Base-by-base conservation (phyloP, 2,888 invertebrate species). In the Cheilosia pagana region DNA sequence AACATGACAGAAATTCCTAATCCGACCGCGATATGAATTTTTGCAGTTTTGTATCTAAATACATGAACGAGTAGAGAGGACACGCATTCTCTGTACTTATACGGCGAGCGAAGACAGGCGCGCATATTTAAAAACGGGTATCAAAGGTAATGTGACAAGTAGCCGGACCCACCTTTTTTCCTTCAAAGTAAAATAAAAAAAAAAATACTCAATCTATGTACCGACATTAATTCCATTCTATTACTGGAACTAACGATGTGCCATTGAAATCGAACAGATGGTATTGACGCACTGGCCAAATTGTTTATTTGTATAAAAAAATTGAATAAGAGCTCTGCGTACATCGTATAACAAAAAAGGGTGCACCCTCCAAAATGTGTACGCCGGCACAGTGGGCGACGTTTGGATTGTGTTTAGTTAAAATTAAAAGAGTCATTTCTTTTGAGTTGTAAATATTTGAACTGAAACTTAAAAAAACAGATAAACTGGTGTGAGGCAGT, bases 1-100 rank as follows among this genome's bases (percentile, higher is more conserved):
- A 71, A 85, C 85, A 85, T 85, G 85, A 85, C 81, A 85, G 81
- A 85, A 85, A 85, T 85, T 85, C 85, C 81, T 85, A 85, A 85
- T 85, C 81, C 75, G 75, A 85, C 81, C 81, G 65, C 67, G 75
- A 81, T 81, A 85, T 85, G 81, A 85, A 63, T 85, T 67, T 78
- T 81, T 62, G 81, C 85, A 75, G 41, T 75, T 67, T 65, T 85
- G 43, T 76, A 81, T 81, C 75, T 65, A 85, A 70, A 79, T 75
- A 71, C 75, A 71, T 10, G 12, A 4, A 48, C 12, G 1, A 71
- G 52, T 63, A 63, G 62, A 52, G 43, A 63, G 74, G 83, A 83
- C 71, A 81, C 85, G 85, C 75, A 71, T 65, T 70, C 52, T 21
- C 55, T 70, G 52, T 57, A 74, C 63, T 50, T 59, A 10, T 39